These are phyloP conservation scores for Carterocephalus palaemon DNA, from an alignment of 2,888 invertebrate species.

Conservation along the genomic window DNA sequence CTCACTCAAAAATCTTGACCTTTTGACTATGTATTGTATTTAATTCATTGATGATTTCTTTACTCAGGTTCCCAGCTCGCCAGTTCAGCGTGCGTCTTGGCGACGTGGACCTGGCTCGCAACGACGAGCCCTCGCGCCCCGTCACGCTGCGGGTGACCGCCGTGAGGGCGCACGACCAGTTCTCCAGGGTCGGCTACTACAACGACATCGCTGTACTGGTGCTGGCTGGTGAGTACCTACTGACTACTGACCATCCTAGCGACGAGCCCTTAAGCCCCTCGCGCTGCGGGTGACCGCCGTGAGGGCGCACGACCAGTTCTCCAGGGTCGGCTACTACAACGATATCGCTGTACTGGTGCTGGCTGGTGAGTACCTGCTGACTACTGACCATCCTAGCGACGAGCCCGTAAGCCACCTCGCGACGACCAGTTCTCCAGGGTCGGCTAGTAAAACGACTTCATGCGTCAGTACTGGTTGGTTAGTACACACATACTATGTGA, in stretches of 20 bases:
- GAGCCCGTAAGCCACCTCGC: conserved; percentile 92
- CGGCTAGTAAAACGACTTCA: conserved; percentile 97
- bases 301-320: conserved; percentile 90
- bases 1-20: not conserved
- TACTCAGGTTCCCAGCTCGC: conserved; percentile 87
- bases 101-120: conserved; percentile 90
- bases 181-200: conserved; percentile 94
- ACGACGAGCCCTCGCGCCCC: conserved; percentile 91
- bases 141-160: conserved; percentile 87
- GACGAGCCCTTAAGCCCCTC: conserved; percentile 91
- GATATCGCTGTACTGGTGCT: conserved; percentile 93
- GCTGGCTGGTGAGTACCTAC: conserved; percentile 74
- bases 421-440: conserved; percentile 90
- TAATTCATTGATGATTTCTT: not conserved
- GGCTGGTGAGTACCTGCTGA: conserved; percentile 60
- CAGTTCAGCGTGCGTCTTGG: conserved; percentile 94
- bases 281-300: conserved; percentile 88
- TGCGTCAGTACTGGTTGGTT: conserved; percentile 83
- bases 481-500: no score
- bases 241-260: no score
- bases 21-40: not conserved
- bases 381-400: conserved; percentile 87
- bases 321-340: conserved; percentile 94
- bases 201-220: conserved; percentile 95
- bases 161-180: conserved; percentile 89